Base-by-base conservation (phyloP, 2,888 invertebrate species). In the Standfussiana lucernea region DNA sequence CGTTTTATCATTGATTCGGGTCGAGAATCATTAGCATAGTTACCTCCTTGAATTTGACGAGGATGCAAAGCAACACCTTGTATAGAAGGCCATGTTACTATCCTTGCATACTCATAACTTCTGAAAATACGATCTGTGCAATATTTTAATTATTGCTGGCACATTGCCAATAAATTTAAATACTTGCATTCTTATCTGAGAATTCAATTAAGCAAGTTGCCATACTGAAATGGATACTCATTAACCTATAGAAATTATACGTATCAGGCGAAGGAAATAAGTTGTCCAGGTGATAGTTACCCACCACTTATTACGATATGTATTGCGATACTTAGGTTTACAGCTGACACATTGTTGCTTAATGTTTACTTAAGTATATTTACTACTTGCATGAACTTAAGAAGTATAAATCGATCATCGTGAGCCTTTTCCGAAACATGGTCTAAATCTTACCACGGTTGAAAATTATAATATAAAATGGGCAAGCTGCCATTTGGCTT, bases 241-340 rank as follows among this genome's bases (percentile, higher is more conserved):
- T 83, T 77, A 69, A 21, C 13, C 10, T 24, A 13, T 15, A 67
- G 40, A 64, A 76, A 86, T 83, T 53, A 83, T 70, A 72, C 35
- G 10, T 67, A 83, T 83, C 47, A 50, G 59, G 37, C 4, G 10
- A 59, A 72, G 86, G 86, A 83, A 86, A 72, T 83, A 35, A 56
- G 78, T 77, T 28, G 62, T 70, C 40, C 45, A 69, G 28, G 40
- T 42, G 67, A 50, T 56, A 56, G 65, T 40, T 53, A 32, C 32
- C 15, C 5, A 11, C 13, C 15, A 77, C 50, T 61, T 59, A 69
- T 83, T 72, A 72, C 83, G 72, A 62, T 62, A 32, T 42, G 2
- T 1, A 32, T 72, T 82, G 86, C 77, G 50, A 75, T 28, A 82
- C 11, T 64, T 65, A 5, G 8, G 24, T 59, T 1, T 50, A 13